phyloP scores from a whole-genome alignment of 2,797 vertebrate genomes.

The Rhinichthys osculus region DNA sequence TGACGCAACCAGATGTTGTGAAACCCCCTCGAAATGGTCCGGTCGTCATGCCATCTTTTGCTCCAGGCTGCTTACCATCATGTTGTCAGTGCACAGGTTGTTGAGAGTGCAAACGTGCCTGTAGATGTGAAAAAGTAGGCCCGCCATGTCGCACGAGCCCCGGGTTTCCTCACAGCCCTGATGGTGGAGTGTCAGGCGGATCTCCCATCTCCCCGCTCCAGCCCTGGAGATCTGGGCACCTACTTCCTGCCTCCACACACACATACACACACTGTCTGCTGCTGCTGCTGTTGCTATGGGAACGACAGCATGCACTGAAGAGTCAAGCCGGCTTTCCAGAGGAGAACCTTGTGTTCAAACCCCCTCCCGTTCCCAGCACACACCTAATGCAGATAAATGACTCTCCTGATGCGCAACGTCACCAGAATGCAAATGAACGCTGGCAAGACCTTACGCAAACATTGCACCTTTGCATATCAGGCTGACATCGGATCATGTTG shows the following conservation, averaged over 20 bases:
- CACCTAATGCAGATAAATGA: slow-evolving; percentile 45
- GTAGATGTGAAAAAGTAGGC: slow-evolving; percentile 78
- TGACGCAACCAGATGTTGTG: slow-evolving; percentile 22
- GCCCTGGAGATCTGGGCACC: slow-evolving; percentile 60
- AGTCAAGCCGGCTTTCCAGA: slow-evolving; percentile 72
- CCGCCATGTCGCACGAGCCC: slow-evolving; percentile 69
- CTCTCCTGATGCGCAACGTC: neutral
- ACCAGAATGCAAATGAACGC: slow-evolving; percentile 23
- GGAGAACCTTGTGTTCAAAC: slow-evolving; percentile 54
- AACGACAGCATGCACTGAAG: slow-evolving; percentile 79
- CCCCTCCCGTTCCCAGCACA: slow-evolving; percentile 39
- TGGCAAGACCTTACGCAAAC: neutral
- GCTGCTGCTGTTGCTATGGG: slow-evolving; percentile 82
- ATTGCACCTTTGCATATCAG: slow-evolving; percentile 17
- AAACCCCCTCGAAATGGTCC: neutral
- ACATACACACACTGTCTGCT: slow-evolving; percentile 76
- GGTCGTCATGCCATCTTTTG: neutral
- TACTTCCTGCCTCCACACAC: slow-evolving; percentile 66
- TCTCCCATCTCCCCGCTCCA: slow-evolving; percentile 72
- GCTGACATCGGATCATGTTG: neutral
- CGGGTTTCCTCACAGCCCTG: slow-evolving; percentile 18
- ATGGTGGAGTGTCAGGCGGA: slow-evolving; percentile 39
- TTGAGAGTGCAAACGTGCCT: slow-evolving; percentile 78
- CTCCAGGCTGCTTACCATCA: slow-evolving; percentile 74
- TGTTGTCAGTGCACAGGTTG: slow-evolving; percentile 75